Percentiles rank a stretch among this genome's conserved stretches.
phyloP scores from a whole-genome alignment of 2,888 invertebrate genomes.

The Idaea dimidiata region DNA sequence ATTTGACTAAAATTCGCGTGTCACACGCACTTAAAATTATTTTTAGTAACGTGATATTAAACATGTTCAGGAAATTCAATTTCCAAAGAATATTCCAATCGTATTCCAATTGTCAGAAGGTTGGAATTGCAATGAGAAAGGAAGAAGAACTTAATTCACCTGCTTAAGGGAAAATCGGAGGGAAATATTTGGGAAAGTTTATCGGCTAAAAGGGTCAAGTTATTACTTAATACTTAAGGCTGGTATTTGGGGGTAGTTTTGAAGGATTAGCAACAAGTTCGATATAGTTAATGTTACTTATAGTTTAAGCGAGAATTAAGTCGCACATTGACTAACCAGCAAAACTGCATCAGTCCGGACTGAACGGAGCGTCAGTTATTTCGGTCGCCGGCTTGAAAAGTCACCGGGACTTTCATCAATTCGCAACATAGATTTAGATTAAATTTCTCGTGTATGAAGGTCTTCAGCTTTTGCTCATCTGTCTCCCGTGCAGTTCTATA shows the following conservation, averaged over 20 bases:
- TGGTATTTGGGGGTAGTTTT: not conserved
- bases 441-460: no score
- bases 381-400: no score
- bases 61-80: conserved; percentile 15
- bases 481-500: no score
- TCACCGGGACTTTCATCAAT: no score
- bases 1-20: conserved; percentile 47
- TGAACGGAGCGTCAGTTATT: no score
- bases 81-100: not conserved
- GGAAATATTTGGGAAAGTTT: conserved; percentile 7
- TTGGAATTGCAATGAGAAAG: conserved; percentile 6
- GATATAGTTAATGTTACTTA: not conserved
- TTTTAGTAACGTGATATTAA: conserved; percentile 27
- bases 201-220: conserved; percentile 21
- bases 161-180: not conserved
- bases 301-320: not conserved
- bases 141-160: conserved; percentile 7
- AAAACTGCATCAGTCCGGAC: not conserved
- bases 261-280: conserved; percentile 3
- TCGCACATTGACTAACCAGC: not conserved
- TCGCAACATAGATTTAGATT: no score
- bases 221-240: conserved; percentile 8
- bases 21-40: conserved; percentile 49
- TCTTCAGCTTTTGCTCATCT: no score
- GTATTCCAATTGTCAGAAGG: conserved; percentile 6